Evolutionary conservation across 2,888 invertebrate genomes (phyloP).

Genomic region (Mystacides longicornis): DNA sequence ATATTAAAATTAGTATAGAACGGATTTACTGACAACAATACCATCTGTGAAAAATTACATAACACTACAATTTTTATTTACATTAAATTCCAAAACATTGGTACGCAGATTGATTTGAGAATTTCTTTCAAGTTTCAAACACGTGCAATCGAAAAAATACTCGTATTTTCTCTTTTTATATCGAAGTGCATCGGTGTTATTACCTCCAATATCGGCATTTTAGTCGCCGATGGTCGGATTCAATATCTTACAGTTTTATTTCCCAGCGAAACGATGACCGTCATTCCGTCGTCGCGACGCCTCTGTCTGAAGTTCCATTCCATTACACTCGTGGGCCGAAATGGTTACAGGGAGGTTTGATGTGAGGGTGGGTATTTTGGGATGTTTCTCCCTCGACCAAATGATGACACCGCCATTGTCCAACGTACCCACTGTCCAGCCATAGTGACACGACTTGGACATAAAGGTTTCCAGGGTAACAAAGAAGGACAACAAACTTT

Average conservation of each 20-base stretch:
- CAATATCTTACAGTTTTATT: neutral
- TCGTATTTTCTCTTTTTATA: too few species aligned
- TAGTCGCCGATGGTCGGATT: too few species aligned
- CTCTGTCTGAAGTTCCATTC: slow-evolving; percentile 18
- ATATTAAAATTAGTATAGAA: too few species aligned
- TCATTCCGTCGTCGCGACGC: slow-evolving; percentile 1
- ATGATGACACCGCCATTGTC: slow-evolving; percentile 25
- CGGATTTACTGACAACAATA: too few species aligned
- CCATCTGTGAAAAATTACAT: too few species aligned
- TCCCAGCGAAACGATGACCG: neutral
- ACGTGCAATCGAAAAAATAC: too few species aligned
- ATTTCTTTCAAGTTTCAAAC: too few species aligned
- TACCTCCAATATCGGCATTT: too few species aligned
- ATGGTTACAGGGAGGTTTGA: neutral
- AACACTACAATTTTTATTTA: too few species aligned
- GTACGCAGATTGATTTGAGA: too few species aligned
- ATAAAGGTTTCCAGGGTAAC: slow-evolving; percentile 26
- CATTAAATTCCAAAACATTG: too few species aligned
- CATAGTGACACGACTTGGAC: slow-evolving; percentile 25
- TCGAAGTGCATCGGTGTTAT: too few species aligned
- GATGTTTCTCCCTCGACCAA: slow-evolving; percentile 12
- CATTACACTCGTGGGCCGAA: slow-evolving; percentile 14
- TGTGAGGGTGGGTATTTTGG: neutral
- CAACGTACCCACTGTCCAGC: slow-evolving; percentile 15
- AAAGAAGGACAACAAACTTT: slow-evolving; percentile 26